phyloP scores from a whole-genome alignment of 2,797 vertebrate genomes.

The Sebastes diaconus region DNA sequence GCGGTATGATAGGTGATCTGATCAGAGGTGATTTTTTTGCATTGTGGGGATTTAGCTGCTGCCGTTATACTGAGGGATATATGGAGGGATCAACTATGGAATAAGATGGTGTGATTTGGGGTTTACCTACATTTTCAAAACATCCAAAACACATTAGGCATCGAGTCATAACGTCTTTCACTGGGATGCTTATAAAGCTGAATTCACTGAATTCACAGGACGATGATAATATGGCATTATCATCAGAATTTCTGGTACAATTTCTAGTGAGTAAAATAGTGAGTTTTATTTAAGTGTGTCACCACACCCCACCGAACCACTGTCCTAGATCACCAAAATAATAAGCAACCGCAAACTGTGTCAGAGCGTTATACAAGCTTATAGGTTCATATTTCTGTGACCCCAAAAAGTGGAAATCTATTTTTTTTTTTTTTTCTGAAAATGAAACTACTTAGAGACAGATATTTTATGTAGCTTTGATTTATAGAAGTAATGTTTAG shows the following conservation, averaged over 20 bases:
- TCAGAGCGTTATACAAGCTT: background rate
- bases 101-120: background rate
- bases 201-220: background rate
- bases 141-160: background rate
- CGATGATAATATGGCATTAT: background rate
- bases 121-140: background rate
- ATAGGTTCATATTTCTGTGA: background rate
- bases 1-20: constrained; percentile 58
- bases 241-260: background rate
- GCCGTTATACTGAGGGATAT: background rate
- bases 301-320: background rate
- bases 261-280: background rate
- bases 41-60: constrained; percentile 1
- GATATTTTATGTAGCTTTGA: background rate
- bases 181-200: background rate
- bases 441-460: background rate
- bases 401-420: background rate
- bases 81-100: background rate
- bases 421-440: background rate
- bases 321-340: constrained; percentile 6
- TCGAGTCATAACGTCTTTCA: too few species aligned
- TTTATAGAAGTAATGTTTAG: background rate
- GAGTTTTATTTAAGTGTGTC: background rate
- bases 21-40: constrained; percentile 35
- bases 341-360: background rate